Conservation (phyloP, 2,888 invertebrate species). For the Liopterus haemorrhoidalis region DNA sequence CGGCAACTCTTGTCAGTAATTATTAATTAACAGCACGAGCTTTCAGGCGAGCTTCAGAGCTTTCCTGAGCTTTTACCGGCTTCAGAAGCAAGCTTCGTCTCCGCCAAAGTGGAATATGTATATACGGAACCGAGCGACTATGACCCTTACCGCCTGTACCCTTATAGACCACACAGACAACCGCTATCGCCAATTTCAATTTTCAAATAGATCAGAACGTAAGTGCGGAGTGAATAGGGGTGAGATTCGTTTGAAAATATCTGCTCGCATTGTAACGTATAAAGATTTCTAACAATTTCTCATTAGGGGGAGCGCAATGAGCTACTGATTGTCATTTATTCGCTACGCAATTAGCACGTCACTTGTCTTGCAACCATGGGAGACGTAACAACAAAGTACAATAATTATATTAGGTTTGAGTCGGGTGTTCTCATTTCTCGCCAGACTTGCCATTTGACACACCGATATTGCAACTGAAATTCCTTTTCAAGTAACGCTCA, state of each 20-base stretch:
- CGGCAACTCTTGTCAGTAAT: constrained; percentile 50
- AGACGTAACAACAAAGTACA: constrained; percentile 22
- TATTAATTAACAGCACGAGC: constrained; percentile 51
- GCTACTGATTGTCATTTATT: constrained; percentile 47
- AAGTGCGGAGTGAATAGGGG: constrained; percentile 29
- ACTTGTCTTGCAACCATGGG: constrained; percentile 37
- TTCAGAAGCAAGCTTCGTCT: constrained; percentile 43
- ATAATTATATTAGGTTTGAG: constrained; percentile 19
- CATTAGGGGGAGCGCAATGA: constrained; percentile 44
- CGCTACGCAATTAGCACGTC: constrained; percentile 43
- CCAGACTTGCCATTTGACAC: constrained; percentile 15
- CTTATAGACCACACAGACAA: constrained; percentile 11
- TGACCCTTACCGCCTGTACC: constrained; percentile 9
- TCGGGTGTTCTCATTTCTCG: constrained; percentile 1
- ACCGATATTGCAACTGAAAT: constrained; percentile 17
- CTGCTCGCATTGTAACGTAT: constrained; percentile 30
- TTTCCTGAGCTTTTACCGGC: constrained; percentile 50
- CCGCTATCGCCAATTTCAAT: constrained; percentile 18
- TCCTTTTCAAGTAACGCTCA: too few relatives aligned
- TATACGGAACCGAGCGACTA: constrained; percentile 37
- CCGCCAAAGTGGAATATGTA: constrained; percentile 42
- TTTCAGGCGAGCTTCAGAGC: constrained; percentile 44
- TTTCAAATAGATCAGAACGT: constrained; percentile 22
- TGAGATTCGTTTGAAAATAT: constrained; percentile 27
- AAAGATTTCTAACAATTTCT: constrained; percentile 47